phyloP scores from a whole-genome alignment of 2,797 vertebrate species.

The Pogoniulus pusillus region DNA sequence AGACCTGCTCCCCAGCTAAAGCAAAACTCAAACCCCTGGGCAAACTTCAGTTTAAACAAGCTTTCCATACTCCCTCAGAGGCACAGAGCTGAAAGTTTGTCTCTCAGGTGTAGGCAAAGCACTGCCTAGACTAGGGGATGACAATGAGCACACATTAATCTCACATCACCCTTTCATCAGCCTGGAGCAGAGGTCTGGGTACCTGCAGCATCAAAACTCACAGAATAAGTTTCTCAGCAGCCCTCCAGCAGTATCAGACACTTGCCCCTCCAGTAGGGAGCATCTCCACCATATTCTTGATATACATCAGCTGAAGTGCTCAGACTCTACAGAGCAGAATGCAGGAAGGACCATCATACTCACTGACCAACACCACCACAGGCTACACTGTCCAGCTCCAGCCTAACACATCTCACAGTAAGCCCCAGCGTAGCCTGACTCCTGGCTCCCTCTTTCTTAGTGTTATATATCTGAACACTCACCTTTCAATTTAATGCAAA shows the following conservation, averaged over 20 bases:
- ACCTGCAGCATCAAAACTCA: background rate
- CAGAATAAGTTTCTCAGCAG: background rate
- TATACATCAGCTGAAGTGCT: background rate
- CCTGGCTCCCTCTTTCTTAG: background rate
- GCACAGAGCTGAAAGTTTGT: background rate
- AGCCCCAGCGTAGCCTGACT: background rate
- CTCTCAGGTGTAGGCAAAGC: background rate
- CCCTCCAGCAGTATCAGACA: background rate
- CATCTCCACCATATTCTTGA: background rate
- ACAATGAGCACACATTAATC: background rate
- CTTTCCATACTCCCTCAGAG: background rate
- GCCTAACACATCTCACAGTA: background rate
- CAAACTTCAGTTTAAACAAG: background rate
- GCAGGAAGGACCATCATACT: accelerated
- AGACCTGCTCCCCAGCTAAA: background rate
- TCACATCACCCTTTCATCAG: background rate
- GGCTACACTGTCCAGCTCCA: background rate
- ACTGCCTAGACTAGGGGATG: background rate
- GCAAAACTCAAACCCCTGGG: background rate
- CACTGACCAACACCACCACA: background rate
- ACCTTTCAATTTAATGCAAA: background rate
- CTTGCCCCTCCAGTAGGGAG: background rate
- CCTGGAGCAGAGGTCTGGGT: accelerated
- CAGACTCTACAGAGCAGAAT: background rate
- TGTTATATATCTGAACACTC: background rate